phyloP scores from a whole-genome alignment of 2,888 invertebrate species.

The Nymphalis c-album region DNA sequence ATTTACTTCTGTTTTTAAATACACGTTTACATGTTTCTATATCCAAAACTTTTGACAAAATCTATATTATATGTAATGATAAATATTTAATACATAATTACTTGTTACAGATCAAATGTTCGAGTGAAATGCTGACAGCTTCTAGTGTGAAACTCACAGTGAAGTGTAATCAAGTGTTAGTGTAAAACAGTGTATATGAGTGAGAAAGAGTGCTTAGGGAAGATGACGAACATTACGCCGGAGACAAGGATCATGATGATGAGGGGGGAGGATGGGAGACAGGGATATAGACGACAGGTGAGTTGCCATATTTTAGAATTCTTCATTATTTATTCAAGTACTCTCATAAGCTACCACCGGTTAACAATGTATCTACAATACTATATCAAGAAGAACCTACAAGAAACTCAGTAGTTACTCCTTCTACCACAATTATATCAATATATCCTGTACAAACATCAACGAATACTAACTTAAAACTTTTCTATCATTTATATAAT shows the following conservation, averaged over 20 bases:
- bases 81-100: conserved; percentile 3
- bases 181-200: conserved; percentile 57
- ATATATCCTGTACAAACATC: too few species aligned
- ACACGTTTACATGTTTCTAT: too few species aligned
- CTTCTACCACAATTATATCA: too few species aligned
- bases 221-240: conserved; percentile 74
- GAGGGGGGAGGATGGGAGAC: conserved; percentile 63
- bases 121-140: background rate
- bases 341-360: too few species aligned
- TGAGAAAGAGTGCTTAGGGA: conserved; percentile 61
- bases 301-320: conserved; percentile 10
- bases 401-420: too few species aligned
- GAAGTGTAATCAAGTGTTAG: conserved; percentile 29
- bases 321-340: too few species aligned
- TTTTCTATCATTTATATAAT: too few species aligned
- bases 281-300: conserved; percentile 72
- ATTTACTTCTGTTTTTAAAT: too few species aligned
- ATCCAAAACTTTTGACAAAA: too few species aligned
- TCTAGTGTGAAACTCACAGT: background rate
- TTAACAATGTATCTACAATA: too few species aligned
- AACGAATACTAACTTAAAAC: too few species aligned
- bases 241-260: conserved; percentile 76
- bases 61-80: background rate
- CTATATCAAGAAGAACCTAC: too few species aligned
- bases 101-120: conserved; percentile 38